These are phyloP conservation scores for Avahi laniger DNA, from an alignment of 2,797 vertebrate genomes.

Conservation along the genomic window DNA sequence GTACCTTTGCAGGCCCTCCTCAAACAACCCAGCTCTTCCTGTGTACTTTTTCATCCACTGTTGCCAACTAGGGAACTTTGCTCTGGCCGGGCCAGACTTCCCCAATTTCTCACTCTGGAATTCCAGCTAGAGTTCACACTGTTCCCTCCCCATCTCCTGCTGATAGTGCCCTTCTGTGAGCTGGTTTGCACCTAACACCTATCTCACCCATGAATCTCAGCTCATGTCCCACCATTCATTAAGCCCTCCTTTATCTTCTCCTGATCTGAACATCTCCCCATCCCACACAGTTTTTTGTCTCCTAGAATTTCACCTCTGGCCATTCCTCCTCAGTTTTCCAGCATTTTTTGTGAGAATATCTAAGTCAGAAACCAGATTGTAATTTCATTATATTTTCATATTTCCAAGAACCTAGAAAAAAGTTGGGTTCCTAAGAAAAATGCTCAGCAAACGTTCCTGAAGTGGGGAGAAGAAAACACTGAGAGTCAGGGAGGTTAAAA, in stretches of 20 bases:
- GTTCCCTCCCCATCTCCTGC: background rate
- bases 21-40: background rate
- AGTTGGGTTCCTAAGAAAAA: conserved; percentile 1
- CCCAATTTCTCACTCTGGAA: background rate
- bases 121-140: background rate
- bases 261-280: background rate
- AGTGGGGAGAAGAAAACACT: background rate
- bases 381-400: conserved; percentile 11
- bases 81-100: background rate
- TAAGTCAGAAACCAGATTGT: background rate
- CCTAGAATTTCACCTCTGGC: background rate
- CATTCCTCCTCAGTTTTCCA: background rate
- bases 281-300: background rate
- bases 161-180: background rate
- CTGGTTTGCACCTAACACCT: background rate
- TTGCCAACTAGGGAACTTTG: background rate
- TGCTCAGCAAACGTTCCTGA: background rate
- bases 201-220: background rate
- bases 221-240: background rate
- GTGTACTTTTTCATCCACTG: background rate
- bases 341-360: background rate
- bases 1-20: background rate
- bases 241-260: background rate
- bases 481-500: background rate
- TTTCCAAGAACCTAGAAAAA: background rate